A percentile compares a stretch with the other conserved stretches of the same genome.
Conservation (phyloP, 2,888 invertebrate species). For the Tenthredo notha region DNA sequence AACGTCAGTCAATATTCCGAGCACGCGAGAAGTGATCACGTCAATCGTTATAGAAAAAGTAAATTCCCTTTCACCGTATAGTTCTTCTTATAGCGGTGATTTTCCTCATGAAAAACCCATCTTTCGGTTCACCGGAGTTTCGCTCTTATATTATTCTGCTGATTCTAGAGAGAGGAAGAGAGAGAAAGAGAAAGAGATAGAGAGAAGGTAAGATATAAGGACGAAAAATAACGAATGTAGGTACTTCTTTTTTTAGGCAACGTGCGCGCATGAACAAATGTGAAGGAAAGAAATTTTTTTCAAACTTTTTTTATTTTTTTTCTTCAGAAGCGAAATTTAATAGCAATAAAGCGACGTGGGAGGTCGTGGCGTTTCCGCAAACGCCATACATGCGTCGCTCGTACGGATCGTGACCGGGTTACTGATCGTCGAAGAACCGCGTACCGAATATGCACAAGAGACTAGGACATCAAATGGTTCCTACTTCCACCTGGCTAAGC, state of each 20-base stretch:
- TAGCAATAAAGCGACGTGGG: not conserved
- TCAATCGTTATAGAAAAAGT: not conserved
- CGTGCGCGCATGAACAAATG: not conserved
- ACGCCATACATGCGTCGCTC: not conserved
- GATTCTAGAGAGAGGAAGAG: not conserved
- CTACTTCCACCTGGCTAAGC: not conserved
- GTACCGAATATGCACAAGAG: not conserved
- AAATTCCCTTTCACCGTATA: not conserved
- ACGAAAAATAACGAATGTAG: not conserved
- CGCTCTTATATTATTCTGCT: not conserved
- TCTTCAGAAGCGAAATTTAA: not conserved
- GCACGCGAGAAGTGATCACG: not conserved
- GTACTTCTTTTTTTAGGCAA: not conserved
- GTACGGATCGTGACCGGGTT: conserved; percentile 1
- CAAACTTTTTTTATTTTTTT: not conserved
- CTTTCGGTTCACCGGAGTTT: not conserved
- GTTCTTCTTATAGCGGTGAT: not conserved
- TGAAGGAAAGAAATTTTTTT: not conserved
- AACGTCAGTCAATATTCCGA: not conserved
- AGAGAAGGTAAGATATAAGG: not conserved
- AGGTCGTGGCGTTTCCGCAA: not conserved
- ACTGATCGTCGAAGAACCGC: not conserved
- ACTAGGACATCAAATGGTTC: not conserved
- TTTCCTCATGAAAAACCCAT: not conserved
- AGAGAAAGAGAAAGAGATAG: not conserved